Conservation (phyloP, 1,140 invertebrate genomes). For the Odontomachus brunneus region DNA sequence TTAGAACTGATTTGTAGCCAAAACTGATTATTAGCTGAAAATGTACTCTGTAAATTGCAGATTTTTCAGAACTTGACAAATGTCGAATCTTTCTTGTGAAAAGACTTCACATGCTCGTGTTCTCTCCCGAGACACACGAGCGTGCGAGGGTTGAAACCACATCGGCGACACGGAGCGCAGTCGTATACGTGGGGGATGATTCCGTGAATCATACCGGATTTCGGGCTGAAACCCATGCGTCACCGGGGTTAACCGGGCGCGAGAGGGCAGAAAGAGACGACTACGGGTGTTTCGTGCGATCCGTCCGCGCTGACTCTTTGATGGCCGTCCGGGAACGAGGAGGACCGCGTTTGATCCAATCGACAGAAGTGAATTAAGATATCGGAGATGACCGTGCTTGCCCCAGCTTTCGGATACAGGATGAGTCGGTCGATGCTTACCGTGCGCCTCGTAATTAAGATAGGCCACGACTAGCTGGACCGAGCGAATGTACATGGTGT, state of each 20-base stretch:
- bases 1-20: too few relatives aligned
- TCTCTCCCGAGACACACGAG: too few relatives aligned
- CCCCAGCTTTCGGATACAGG: constrained; percentile 50
- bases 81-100: too few relatives aligned
- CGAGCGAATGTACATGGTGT: constrained; percentile 16
- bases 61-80: too few relatives aligned
- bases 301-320: constrained; percentile 41
- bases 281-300: constrained; percentile 23
- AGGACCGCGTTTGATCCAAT: constrained; percentile 62
- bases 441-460: constrained; percentile 62
- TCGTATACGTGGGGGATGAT: constrained; percentile 51
- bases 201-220: constrained; percentile 61
- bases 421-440: constrained; percentile 54
- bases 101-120: too few relatives aligned
- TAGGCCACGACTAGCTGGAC: constrained; percentile 25
- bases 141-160: background rate
- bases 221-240: constrained; percentile 59
- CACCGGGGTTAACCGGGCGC: constrained; percentile 60
- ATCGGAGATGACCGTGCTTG: constrained; percentile 50
- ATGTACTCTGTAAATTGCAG: too few relatives aligned
- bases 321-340: constrained; percentile 22
- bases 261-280: background rate
- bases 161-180: background rate
- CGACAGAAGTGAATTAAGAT: constrained; percentile 60
- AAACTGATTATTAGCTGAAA: too few relatives aligned